A percentile compares a stretch with the other conserved stretches of the same genome.
Evolutionary conservation across 2,113 vertebrate species (phyloP).

Genomic region (Bagarius yarrelli): DNA sequence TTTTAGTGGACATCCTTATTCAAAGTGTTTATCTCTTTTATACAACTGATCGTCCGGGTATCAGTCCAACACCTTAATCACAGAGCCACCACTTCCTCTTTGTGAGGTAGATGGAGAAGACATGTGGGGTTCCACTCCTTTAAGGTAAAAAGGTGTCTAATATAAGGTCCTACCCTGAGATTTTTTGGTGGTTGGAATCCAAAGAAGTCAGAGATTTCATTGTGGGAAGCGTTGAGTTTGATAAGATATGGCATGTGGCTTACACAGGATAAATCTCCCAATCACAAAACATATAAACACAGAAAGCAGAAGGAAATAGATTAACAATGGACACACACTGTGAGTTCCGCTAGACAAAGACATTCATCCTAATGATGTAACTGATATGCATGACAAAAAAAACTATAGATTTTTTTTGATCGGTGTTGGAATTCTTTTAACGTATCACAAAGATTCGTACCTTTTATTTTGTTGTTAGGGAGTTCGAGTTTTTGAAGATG

Average conservation of each 20-base stretch:
- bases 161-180: constrained; percentile 80
- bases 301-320: constrained; percentile 25
- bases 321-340: constrained; percentile 17
- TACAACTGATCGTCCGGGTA: too few relatives aligned
- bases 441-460: constrained; percentile 64
- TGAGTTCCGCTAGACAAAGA: constrained; percentile 1
- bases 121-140: not conserved
- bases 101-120: not conserved
- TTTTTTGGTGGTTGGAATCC: constrained; percentile 81
- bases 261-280: constrained; percentile 87
- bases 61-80: too few relatives aligned
- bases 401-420: not conserved
- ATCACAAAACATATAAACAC: constrained; percentile 43
- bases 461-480: constrained; percentile 84
- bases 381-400: constrained; percentile 7
- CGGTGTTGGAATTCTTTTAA: not conserved
- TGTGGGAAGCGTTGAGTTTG: constrained; percentile 82
- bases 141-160: constrained; percentile 45
- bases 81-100: too few relatives aligned
- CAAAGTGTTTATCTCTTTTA: too few relatives aligned
- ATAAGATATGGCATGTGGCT: constrained; percentile 84
- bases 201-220: constrained; percentile 80
- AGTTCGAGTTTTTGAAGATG: constrained; percentile 89
- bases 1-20: too few relatives aligned
- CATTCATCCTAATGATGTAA: constrained; percentile 33